These are phyloP conservation scores for Cancer borealis DNA, from an alignment of 2,888 invertebrate genomes.

Conservation along the genomic window DNA sequence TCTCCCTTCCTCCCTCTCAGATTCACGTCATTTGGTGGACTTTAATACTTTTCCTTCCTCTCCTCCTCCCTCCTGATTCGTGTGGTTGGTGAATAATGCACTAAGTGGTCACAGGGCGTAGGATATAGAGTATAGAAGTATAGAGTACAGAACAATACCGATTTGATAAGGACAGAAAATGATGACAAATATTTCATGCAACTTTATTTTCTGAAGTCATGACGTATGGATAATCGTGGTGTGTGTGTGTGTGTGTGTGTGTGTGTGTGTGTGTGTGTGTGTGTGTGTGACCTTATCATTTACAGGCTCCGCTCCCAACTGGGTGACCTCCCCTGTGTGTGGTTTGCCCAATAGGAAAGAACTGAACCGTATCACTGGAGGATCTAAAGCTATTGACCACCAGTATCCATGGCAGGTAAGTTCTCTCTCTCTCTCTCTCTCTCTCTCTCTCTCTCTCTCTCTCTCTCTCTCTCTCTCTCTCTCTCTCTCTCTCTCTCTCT, in stretches of 20 bases:
- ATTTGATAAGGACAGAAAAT: not conserved
- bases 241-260: slow-evolving; percentile 1
- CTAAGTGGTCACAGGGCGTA: not conserved
- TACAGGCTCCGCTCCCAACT: not conserved
- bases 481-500: not conserved
- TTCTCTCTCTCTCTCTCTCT: not conserved
- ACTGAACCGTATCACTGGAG: not conserved
- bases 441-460: not conserved
- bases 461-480: not conserved
- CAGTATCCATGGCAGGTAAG: slow-evolving; percentile 13
- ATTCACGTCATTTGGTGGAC: not conserved
- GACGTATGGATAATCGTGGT: too few species aligned
- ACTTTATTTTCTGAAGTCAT: too few species aligned
- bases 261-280: not conserved
- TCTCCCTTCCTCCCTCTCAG: not conserved
- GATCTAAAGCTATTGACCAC: not conserved
- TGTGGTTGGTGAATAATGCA: not conserved
- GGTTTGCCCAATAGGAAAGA: not conserved
- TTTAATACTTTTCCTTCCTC: not conserved
- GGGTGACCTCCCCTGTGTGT: not conserved
- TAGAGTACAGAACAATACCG: not conserved
- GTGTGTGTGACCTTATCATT: not conserved
- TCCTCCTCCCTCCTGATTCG: not conserved
- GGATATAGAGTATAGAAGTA: not conserved
- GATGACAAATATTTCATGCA: too few species aligned